Evolutionary conservation across 1,140 invertebrate species (phyloP), one percentile per base, ranked within the genome.

Genomic region (Papilio glaucus): DNA sequence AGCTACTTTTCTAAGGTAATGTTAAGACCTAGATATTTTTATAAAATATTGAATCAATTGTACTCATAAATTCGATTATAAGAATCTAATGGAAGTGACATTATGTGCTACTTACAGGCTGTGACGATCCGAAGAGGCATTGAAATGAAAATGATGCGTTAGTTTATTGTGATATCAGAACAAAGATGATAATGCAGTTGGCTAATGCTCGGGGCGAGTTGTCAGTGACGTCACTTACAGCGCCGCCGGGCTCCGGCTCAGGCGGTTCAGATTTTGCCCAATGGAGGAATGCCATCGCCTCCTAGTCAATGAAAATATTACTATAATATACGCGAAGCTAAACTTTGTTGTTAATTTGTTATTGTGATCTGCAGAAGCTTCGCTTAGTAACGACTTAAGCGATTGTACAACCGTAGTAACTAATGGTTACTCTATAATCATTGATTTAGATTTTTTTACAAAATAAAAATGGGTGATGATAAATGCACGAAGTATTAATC

Each of bases 191-290:
- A 84, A 86, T 81, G 82, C 81, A 76, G 83, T 81, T 81, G 82
- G 84, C 86, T 79, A 81, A 88, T 85, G 86, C 78, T 84, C 74
- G 79, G 76, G 82, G 76, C 80, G 78, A 81, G 81, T 74, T 81
- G 70, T 87, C 84, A 83, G 79, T 85, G 89, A 85, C 85, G 77
- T 91, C 90, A 94, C 93, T 94, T 93, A 94, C 93, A 81, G 89
- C 88, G 80, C 87, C 88, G 81, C 91, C 91, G 80, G 89, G 78
- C 75, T 86, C 93, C 80, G 88, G 87, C 74, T 90, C 85, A 74
- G 90, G 89, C 75, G 84, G 86, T 72, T 90, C 88, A 74, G 88
- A 85, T 78, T 84, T 91, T 75, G 84, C 84, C 87, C 87, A 87
- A 80, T 91, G 83, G 80, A 90, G 85, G 78, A 93, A 89, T 86